Evolutionary conservation across 2,113 vertebrate genomes (phyloP).

Genomic region (Nesospiza acunhae): DNA sequence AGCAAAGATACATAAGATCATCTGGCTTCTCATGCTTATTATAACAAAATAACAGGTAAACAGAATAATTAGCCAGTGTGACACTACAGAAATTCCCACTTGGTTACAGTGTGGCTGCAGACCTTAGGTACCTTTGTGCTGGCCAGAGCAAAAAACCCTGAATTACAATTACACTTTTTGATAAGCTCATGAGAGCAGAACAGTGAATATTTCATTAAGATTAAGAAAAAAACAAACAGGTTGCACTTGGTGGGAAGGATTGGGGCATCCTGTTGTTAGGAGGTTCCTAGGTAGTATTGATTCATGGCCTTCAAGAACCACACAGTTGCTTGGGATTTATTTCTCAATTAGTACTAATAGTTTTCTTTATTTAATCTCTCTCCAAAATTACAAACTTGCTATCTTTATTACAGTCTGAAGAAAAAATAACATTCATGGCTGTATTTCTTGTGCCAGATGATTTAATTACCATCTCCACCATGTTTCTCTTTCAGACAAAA

Average conservation of each 20-base stretch:
- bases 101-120: not conserved
- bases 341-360: not conserved
- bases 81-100: slow-evolving; percentile 23
- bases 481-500: not conserved
- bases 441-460: not conserved
- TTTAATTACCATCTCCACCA: not conserved
- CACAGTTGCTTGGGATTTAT: fast-evolving
- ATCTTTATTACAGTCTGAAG: not conserved
- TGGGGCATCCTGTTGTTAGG: not conserved
- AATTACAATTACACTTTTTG: not conserved
- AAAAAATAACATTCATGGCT: not conserved
- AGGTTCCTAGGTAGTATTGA: not conserved
- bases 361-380: slow-evolving; percentile 1
- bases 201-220: not conserved
- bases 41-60: slow-evolving; percentile 1
- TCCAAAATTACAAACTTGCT: not conserved
- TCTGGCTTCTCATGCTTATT: not conserved
- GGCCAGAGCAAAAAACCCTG: not conserved
- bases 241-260: not conserved
- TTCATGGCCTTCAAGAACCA: not conserved
- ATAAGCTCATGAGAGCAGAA: not conserved
- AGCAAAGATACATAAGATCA: not conserved
- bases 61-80: not conserved
- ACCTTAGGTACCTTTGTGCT: fast-evolving
- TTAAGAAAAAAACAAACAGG: not conserved